Percentiles rank a stretch among this genome's conserved stretches.
Conservation (phyloP, 1,140 invertebrate species). For the Paraescarpia echinospica region DNA sequence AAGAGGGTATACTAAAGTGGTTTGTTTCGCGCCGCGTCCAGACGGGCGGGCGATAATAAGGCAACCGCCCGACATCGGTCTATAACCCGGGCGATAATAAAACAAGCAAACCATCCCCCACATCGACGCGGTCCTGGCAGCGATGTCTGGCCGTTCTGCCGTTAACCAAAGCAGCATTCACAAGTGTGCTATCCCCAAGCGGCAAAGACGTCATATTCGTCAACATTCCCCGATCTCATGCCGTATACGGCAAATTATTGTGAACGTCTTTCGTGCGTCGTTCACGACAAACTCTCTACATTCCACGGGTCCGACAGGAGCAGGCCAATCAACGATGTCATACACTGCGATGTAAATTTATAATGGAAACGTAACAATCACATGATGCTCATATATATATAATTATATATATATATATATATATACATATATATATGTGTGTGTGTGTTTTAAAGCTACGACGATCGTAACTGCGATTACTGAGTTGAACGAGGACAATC, state of each 20-base stretch:
- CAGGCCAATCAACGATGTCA: not conserved
- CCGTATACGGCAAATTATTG: not conserved
- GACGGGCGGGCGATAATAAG: not conserved
- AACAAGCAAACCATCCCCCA: not conserved
- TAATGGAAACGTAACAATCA: not conserved
- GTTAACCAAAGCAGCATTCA: not conserved
- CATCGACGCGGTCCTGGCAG: not conserved
- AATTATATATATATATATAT: too few relatives aligned
- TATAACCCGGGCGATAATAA: not conserved
- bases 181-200: not conserved
- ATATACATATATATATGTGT: too few relatives aligned
- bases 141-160: not conserved
- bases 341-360: not conserved
- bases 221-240: conserved; percentile 3
- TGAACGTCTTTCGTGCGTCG: not conserved
- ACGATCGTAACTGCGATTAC: not conserved
- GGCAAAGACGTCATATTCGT: not conserved
- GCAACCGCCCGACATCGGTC: not conserved
- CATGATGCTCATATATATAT: too few relatives aligned
- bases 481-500: not conserved
- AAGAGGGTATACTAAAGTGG: not conserved
- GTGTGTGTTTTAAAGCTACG: not conserved
- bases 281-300: not conserved
- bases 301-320: not conserved
- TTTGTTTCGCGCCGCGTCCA: not conserved